Conservation (phyloP, 1,140 invertebrate genomes). For the Reticulitermes speratus region DNA sequence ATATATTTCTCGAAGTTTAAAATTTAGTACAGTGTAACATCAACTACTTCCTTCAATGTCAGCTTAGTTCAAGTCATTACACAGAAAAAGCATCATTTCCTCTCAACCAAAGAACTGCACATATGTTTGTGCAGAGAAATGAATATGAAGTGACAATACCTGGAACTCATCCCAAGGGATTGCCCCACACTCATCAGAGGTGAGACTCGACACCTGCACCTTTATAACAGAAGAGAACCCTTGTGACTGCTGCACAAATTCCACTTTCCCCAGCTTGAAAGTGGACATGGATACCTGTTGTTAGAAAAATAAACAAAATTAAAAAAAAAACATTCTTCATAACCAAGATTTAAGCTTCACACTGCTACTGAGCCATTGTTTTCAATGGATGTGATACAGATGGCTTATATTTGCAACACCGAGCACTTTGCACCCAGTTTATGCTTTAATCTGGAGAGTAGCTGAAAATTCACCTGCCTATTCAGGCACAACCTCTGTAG, state of each 20-base stretch:
- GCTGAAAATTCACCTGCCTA: too few species aligned
- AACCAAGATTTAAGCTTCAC: too few species aligned
- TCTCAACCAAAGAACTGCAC: background rate
- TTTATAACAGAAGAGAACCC: constrained; percentile 71
- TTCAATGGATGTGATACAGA: too few species aligned
- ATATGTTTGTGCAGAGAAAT: background rate
- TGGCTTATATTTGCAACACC: too few species aligned
- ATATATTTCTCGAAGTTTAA: too few species aligned
- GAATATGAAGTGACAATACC: constrained; percentile 51
- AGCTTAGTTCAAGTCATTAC: background rate
- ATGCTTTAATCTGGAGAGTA: too few species aligned
- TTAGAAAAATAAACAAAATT: background rate
- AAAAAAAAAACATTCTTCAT: too few species aligned
- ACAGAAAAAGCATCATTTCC: background rate
- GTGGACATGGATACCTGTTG: constrained; percentile 76
- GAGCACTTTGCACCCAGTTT: too few species aligned
- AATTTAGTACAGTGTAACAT: too few species aligned
- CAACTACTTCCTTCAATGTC: background rate
- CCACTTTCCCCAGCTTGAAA: constrained; percentile 77
- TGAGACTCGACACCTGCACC: constrained; percentile 73
- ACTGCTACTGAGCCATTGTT: too few species aligned
- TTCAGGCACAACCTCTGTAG: too few species aligned
- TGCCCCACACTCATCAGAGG: constrained; percentile 76
- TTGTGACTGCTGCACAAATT: constrained; percentile 77
- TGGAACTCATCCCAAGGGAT: constrained; percentile 94